Conservation (phyloP, 2,888 invertebrate species). For the Arenicola marina region DNA sequence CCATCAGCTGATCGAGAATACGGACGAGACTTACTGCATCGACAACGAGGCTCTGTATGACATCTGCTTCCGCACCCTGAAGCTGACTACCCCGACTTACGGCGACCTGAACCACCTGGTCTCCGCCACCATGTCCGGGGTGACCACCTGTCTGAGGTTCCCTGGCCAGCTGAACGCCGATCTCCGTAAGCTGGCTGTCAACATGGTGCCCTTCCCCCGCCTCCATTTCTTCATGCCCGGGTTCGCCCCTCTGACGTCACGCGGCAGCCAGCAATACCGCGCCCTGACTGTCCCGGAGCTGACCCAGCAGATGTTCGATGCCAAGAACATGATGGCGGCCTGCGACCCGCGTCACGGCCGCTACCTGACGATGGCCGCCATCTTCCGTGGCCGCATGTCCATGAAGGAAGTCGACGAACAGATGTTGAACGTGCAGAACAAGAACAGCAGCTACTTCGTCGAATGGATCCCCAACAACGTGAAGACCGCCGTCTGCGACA, state of each 20-base stretch:
- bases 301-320: slow-evolving; percentile 79
- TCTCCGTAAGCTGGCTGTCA: slow-evolving; percentile 67
- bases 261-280: slow-evolving; percentile 57
- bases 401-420: slow-evolving; percentile 69
- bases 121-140: slow-evolving; percentile 64
- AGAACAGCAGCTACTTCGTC: slow-evolving; percentile 60
- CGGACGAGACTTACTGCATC: slow-evolving; percentile 65
- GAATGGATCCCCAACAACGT: slow-evolving; percentile 87
- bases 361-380: slow-evolving; percentile 55
- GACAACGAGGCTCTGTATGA: slow-evolving; percentile 81
- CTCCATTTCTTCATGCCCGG: slow-evolving; percentile 61
- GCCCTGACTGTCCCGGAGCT: slow-evolving; percentile 57
- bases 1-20: slow-evolving; percentile 65
- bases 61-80: slow-evolving; percentile 84
- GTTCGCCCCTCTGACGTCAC: slow-evolving; percentile 59
- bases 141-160: slow-evolving; percentile 63
- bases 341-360: slow-evolving; percentile 49
- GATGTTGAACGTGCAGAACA: slow-evolving; percentile 81
- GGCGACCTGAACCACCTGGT: slow-evolving; percentile 70
- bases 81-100: slow-evolving; percentile 74
- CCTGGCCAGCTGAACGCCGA: slow-evolving; percentile 73
- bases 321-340: slow-evolving; percentile 75
- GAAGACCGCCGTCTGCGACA: slow-evolving; percentile 88
- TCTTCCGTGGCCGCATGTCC: slow-evolving; percentile 59
- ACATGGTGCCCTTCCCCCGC: slow-evolving; percentile 71